Base-by-base conservation (phyloP, 2,113 vertebrate genomes). In the Mesembrinibis cayennensis region DNA sequence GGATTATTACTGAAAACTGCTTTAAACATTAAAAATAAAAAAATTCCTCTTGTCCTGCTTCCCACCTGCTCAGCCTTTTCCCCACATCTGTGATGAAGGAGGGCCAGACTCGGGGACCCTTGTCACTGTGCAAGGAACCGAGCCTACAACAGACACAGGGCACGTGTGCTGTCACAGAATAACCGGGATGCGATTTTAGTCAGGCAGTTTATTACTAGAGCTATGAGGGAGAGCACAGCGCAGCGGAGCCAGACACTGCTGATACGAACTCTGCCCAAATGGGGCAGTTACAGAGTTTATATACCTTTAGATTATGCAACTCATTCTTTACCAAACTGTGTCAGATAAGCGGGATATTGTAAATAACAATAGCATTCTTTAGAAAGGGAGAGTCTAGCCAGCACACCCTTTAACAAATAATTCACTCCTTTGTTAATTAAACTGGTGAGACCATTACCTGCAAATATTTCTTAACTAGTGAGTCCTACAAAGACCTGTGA, bases 161-260 rank as follows among this genome's bases (percentile, higher is more conserved):
- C 11, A 44, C 15, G 22, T 0, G 1, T 34, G 55, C 38, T 40
- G 22, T 11, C 58, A 50, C 9, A 16, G 32, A 89, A 76, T n/a
- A 73, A 66, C 12, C 0, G 0, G 29, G 47, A 72, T 5, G 30
- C 53, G 7, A 2, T 10, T 21, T 32, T 17, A 67, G 29, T 49
- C 56, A 49, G 70, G 52, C 56, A 20, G 45, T 89, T 95, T 89
- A 95, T 92, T 89, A 22, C 23, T 30, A 22, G 9, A 52, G 34
- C 29, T 26, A 9, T 2, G 5, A 38, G 27, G 18, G 13, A 49
- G 34, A 66, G 42, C 81, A 42, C 44, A 42, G 77, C 2, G 1
- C 29, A 66, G 59, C 59, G 32, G 26, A 55, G n/a, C 63, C 55
- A 44, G 27, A 27, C 2, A 5, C 44, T 27, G 49, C 69, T 29